These are phyloP conservation scores for Epinephelus fuscoguttatus DNA, from an alignment of 2,113 vertebrate genomes.

Conservation along the genomic window DNA sequence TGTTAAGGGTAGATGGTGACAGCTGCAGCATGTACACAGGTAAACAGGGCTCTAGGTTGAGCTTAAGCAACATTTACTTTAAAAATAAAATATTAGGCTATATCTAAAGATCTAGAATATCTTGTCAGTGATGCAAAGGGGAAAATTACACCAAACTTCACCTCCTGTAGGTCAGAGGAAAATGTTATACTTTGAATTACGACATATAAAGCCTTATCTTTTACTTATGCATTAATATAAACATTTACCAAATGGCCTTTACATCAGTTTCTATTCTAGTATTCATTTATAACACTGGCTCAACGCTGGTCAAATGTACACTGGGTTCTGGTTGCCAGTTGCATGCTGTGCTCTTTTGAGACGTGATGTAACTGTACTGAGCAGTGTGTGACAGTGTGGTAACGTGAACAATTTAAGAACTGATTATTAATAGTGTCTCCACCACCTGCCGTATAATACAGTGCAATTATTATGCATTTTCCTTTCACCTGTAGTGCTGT, in stretches of 20 bases:
- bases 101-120: background rate
- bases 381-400: background rate
- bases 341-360: background rate
- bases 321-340: background rate
- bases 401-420: conserved; percentile 1
- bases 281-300: background rate
- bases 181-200: no score
- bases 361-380: conserved; percentile 3
- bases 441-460: background rate
- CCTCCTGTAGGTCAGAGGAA: background rate
- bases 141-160: background rate
- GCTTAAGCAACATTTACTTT: background rate
- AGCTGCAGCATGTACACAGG: background rate
- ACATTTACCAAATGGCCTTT: background rate
- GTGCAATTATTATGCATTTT: background rate
- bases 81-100: background rate
- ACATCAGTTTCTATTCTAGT: background rate
- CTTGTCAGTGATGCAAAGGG: background rate
- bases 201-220: background rate
- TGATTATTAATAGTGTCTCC: background rate
- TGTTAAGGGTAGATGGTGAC: background rate
- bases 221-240: background rate
- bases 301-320: background rate
- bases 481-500: no score
- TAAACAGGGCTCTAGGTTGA: background rate